Conservation (phyloP, 2,797 vertebrate genomes). For the Alfaro cultratus region DNA sequence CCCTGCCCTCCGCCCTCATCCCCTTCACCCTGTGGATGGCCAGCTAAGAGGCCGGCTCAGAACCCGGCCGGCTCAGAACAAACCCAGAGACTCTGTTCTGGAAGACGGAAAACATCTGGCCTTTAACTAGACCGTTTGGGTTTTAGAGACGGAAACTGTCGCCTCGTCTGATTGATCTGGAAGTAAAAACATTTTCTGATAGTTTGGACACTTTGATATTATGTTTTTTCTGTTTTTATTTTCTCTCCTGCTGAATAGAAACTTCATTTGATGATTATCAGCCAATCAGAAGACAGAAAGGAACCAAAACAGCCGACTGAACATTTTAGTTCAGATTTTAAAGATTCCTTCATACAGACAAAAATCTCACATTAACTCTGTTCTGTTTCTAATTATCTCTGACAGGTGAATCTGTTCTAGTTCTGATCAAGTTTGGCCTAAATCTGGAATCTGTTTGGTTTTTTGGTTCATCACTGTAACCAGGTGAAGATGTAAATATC, state of each 20-base stretch:
- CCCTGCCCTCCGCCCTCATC: constrained; percentile 85
- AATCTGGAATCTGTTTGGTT: neutral
- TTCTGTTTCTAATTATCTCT: neutral
- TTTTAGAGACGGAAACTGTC: neutral
- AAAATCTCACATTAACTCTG: neutral
- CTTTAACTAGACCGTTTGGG: neutral
- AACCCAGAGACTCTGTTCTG: constrained; percentile 5
- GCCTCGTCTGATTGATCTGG: neutral
- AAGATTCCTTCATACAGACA: neutral
- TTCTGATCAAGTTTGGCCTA: neutral
- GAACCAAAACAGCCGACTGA: neutral
- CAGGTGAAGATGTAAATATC: constrained; percentile 50
- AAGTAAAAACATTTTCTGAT: neutral
- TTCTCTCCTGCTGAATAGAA: neutral
- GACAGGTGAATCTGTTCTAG: neutral
- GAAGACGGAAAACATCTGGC: neutral
- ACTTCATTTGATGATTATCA: neutral
- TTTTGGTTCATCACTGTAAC: neutral
- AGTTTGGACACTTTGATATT: neutral
- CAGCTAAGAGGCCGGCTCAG: constrained; percentile 70
- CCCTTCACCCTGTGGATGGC: constrained; percentile 95
- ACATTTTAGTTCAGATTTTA: neutral
- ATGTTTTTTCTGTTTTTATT: neutral
- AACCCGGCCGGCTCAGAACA: neutral
- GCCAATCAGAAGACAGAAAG: neutral